Base-by-base conservation (phyloP, 2,888 invertebrate genomes). In the Napeogenes inachia region DNA sequence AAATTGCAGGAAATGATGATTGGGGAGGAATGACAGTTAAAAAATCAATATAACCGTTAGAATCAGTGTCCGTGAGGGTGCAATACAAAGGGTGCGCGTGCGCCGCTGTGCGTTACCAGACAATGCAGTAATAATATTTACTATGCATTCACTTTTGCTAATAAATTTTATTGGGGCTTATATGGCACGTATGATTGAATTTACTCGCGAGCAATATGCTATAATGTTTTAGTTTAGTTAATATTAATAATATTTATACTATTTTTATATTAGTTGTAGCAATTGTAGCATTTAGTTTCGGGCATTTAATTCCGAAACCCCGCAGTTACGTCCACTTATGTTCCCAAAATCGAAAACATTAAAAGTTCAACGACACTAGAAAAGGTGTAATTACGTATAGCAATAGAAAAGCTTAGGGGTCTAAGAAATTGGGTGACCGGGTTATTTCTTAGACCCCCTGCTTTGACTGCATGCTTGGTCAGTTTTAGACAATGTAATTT, bases 21-120 rank as follows among this genome's bases (percentile, higher is more conserved):
- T 45, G 47, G 63, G 69, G 71, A 78, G 74, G 75, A 80, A 74
- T 83, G 87, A 80, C 89, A 85, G 90, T 90, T 89, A 86, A 84
- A 89, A 90, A 89, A 90, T 90, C 90, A 85, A 90, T 90, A 89
- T 76, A 79, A 76, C 89, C 87, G 89, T 89, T 89, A 79, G 70
- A 78, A 79, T 77, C 79, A 79, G 77, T 83, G 83, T 84, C 83
- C 77, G 86, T 79, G 87, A 87, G 89, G 88, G 89, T 82, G 87
- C 77, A 61, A 65, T 66, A 78, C 77, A 81, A 82, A 83, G 84
- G 85, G 84, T 78, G 81, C 66, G 60, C 63, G 61, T 57, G 65
- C 62, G 71, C 78, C 80, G 84, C 85, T 86, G 85, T 84, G 85
- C 79, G 81, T 76, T 58, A 67, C 65, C 60, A 60, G 65, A 63